Percentiles rank a stretch among this genome's conserved stretches.
Evolutionary conservation across 2,888 invertebrate genomes (phyloP).

Genomic region (Choristoneura rosaceana): DNA sequence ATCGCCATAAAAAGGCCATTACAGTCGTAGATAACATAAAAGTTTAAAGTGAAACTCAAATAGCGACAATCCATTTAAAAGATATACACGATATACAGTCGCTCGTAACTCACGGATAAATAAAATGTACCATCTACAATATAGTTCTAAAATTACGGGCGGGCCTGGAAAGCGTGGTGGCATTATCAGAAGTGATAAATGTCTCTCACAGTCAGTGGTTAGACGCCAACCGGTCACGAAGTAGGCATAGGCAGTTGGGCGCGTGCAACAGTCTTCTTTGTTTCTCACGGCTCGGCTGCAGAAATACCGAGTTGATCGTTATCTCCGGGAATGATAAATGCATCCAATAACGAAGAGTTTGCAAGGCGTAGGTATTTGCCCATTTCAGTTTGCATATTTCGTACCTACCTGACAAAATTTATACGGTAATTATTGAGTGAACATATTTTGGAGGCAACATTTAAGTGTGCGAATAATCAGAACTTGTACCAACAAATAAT

Average conservation of each 20-base stretch:
- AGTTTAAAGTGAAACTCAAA: constrained; percentile 26
- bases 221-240: constrained; percentile 67
- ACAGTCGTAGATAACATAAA: constrained; percentile 17
- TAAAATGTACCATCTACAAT: constrained; percentile 30
- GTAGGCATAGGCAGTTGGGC: constrained; percentile 47
- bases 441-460: constrained; percentile 53
- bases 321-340: constrained; percentile 73
- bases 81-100: constrained; percentile 15
- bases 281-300: constrained; percentile 77
- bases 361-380: constrained; percentile 36
- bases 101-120: constrained; percentile 23
- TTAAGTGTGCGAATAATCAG: constrained; percentile 45
- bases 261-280: constrained; percentile 57
- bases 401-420: constrained; percentile 29
- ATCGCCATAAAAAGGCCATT: constrained; percentile 25
- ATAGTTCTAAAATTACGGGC: constrained; percentile 31
- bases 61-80: constrained; percentile 17
- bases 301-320: constrained; percentile 68
- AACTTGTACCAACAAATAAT: not conserved
- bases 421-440: constrained; percentile 14
- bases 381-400: constrained; percentile 31
- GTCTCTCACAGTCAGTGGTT: constrained; percentile 48
- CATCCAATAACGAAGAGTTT: constrained; percentile 53
- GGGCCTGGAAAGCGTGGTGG: constrained; percentile 48
- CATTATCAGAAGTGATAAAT: constrained; percentile 51